Percentiles rank a stretch among this genome's conserved stretches.
Conservation (phyloP, 2,888 invertebrate genomes). For the Nycteola revayana region DNA sequence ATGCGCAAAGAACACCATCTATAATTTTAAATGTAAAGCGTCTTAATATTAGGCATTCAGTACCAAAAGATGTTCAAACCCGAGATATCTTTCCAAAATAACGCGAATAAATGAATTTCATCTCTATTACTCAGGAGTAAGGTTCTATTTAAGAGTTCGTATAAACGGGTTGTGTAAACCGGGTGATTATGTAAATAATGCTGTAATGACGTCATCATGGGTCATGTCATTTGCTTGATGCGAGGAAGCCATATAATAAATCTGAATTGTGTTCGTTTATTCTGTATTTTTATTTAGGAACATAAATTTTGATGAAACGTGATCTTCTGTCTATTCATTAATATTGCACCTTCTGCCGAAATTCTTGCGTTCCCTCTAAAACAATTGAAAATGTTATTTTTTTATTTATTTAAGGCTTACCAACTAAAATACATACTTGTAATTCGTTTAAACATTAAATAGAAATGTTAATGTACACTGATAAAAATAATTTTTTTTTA, state of each 20-base stretch:
- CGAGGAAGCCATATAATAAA: constrained; percentile 57
- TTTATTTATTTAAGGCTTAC: too few species aligned
- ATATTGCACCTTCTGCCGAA: too few species aligned
- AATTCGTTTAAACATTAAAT: too few species aligned
- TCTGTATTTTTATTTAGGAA: constrained; percentile 27
- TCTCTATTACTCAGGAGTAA: constrained; percentile 21
- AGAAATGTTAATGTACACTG: too few species aligned
- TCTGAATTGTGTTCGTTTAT: constrained; percentile 44
- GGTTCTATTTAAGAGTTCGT: constrained; percentile 27
- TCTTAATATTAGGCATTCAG: constrained; percentile 47
- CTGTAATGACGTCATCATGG: constrained; percentile 63
- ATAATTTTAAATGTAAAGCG: constrained; percentile 53
- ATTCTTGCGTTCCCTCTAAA: too few species aligned
- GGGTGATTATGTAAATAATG: constrained; percentile 67
- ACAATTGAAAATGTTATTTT: too few species aligned
- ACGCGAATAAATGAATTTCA: constrained; percentile 18
- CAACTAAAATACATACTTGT: too few species aligned
- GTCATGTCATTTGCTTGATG: constrained; percentile 59
- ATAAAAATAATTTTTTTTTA: too few species aligned
- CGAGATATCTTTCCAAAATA: constrained; percentile 31
- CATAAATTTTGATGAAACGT: constrained; percentile 35
- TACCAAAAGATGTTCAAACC: constrained; percentile 35
- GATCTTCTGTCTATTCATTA: too few species aligned
- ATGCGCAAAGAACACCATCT: constrained; percentile 37
- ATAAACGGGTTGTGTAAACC: constrained; percentile 31